Evolutionary conservation across 2,113 vertebrate genomes (phyloP), one percentile per base, ranked within the genome.

Genomic region (Erythrocebus patas): DNA sequence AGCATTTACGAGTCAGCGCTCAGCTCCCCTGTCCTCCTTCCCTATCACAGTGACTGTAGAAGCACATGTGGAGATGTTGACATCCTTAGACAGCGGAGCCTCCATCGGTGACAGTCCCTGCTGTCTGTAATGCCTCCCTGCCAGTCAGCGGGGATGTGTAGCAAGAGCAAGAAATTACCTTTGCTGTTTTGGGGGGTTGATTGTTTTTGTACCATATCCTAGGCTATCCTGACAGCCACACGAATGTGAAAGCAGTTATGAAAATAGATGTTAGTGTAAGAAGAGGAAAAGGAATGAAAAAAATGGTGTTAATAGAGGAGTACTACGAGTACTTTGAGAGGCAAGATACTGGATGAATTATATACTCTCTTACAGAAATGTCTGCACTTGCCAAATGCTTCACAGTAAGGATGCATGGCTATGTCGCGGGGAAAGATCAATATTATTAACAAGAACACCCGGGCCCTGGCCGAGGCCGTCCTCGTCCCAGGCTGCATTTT

Each of bases 341-440:
- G 40, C 16, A 23, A 76, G 43, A 20, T 6, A 9, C 4, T 35
- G 7, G 48, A 43, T 16, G 72, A 68, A 45, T 43, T n/a, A 57
- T 6, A 6, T 0, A 3, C 43, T 27, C 0, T 57, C 43, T 27
- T 18, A 48, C 18, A 14, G 66, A 45, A 75, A 68, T 6, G 20
- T 52, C 52, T 22, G 70, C 17, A 23, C 78, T 68, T 92, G 22
- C 82, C 40, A 43, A 16, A 38, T 0, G 0, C 43, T 17, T 43
- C 32, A 0, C 18, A 0, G 0, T 4, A 3, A 32, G 50, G 9
- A 14, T 11, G 38, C 6, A 5, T 81, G 3, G 0, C 32, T 55
- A 3, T 1, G 3, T 30, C 6, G 17, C 2, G 5, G 82, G 61
- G 25, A 48, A 83, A 9, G 8, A 61, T 16, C 13, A 0, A 2